phyloP scores from a whole-genome alignment of 2,888 invertebrate genomes.

The Tuberolachnus salignus region DNA sequence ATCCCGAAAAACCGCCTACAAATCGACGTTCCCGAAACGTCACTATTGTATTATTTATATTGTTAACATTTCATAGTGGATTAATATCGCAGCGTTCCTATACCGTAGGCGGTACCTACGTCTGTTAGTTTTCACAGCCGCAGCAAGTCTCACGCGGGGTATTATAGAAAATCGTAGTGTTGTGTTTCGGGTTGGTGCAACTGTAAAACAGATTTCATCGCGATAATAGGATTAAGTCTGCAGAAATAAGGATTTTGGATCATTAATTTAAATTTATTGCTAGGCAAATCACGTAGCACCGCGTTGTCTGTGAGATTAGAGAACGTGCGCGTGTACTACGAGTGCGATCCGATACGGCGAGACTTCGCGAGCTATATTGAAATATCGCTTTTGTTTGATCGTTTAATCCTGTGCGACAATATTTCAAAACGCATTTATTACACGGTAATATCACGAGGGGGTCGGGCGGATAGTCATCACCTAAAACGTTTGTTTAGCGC shows the following conservation, averaged over 20 bases:
- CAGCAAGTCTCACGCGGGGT: no score
- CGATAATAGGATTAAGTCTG: not conserved
- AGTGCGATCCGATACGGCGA: not conserved
- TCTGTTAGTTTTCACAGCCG: slow-evolving; percentile 5
- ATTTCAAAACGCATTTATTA: not conserved
- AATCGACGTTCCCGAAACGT: no score
- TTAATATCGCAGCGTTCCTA: not conserved
- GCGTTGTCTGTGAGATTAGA: not conserved
- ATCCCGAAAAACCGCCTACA: no score
- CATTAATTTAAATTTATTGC: slow-evolving; percentile 27
- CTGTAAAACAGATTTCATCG: slow-evolving; percentile 5
- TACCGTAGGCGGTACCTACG: not conserved
- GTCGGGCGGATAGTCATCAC: slow-evolving; percentile 9
- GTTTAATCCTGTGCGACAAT: not conserved
- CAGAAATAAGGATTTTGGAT: not conserved
- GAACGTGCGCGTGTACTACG: not conserved
- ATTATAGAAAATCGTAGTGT: no score
- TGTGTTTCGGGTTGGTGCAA: not conserved
- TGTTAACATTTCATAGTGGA: no score
- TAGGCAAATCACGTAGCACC: not conserved
- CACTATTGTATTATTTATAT: no score
- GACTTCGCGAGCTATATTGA: not conserved
- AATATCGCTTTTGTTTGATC: slow-evolving; percentile 16
- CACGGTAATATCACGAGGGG: no score
- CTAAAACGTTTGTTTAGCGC: not conserved